Conservation (phyloP, 64 coral and sea anemone genomes). For the Platygyra sinensis region DNA sequence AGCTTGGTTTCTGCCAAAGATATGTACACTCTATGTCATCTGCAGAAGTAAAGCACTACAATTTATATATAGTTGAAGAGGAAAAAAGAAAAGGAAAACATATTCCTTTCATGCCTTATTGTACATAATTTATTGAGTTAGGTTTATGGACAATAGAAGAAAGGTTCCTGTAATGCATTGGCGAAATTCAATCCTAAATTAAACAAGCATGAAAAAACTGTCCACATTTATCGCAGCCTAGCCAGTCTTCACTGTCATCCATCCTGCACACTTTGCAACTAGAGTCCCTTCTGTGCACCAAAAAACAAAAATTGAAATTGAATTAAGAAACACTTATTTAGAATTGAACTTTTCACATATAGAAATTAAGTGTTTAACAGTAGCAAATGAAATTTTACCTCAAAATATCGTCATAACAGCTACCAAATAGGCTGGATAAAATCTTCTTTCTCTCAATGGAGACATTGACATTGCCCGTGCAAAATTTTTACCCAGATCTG, state of each 20-base stretch:
- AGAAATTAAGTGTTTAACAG: too few relatives aligned
- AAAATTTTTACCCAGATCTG: too few relatives aligned
- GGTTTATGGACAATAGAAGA: background rate
- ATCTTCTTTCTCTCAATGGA: slow-evolving; percentile 9
- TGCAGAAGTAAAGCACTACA: too few relatives aligned
- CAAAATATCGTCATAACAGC: slow-evolving; percentile 54
- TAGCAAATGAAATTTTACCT: background rate
- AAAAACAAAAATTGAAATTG: background rate
- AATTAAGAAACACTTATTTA: too few relatives aligned
- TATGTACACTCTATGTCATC: too few relatives aligned
- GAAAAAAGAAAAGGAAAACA: too few relatives aligned
- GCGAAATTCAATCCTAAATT: slow-evolving; percentile 12
- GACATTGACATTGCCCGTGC: slow-evolving; percentile 24
- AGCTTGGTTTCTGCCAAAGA: too few relatives aligned
- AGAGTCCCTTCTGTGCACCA: background rate
- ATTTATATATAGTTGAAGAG: too few relatives aligned
- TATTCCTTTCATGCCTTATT: too few relatives aligned
- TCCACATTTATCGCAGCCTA: slow-evolving; percentile 52
- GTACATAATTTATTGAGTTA: too few relatives aligned
- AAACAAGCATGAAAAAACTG: slow-evolving; percentile 62
- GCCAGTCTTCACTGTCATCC: slow-evolving; percentile 56
- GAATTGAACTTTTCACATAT: too few relatives aligned
- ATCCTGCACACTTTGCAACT: slow-evolving; percentile 59
- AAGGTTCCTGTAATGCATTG: background rate
- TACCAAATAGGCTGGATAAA: slow-evolving; percentile 37